Evolutionary conservation across 1,140 invertebrate genomes (phyloP), one percentile per base, ranked within the genome.

Genomic region (Drosophila sechellia): DNA sequence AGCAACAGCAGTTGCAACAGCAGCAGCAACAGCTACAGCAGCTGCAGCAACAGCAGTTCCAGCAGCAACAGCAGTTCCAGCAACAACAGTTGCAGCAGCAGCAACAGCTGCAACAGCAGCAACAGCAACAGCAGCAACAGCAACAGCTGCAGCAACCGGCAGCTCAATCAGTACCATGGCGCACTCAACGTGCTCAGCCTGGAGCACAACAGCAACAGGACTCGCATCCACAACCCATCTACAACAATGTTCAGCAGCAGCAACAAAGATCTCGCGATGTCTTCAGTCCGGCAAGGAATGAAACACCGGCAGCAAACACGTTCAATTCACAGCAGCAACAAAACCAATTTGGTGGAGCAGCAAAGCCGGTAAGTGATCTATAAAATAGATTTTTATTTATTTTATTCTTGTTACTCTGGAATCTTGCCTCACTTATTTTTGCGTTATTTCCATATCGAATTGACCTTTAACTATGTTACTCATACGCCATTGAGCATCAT

Each of bases 191-290:
- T 27, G 64, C 55, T 52, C 71, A 64, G 13, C 10, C 63, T 45
- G 60, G 73, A 40, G 61, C 72, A 50, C 61, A 73, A 17, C 75
- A 60, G 22, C 77, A 81, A 49, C 71, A 58, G 54, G 59, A 63
- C 54, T 53, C 60, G 65, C 83, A 90, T 65, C 81, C 81, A 37
- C 85, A 91, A 61, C 74, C 85, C 25, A 91, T 91, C 55, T 91
- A 71, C 68, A 90, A 90, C 49, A 90, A 90, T 80, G 84, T 91
- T 50, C 84, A 81, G 40, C 81, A 85, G 40, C 78, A 79, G 43
- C 78, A 77, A 54, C 58, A 58, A 71, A 65, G 77, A 80, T 80
- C 77, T 80, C 77, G 77, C 43, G 77, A 80, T 61, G 77, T 63
- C 15, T 79, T 80, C 58, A 80, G 77, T 53, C 77, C 77, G 40